Evolutionary conservation across 2,113 vertebrate species (phyloP), one percentile per base, ranked within the genome.

Genomic region (Campylorhamphus procurvoides): DNA sequence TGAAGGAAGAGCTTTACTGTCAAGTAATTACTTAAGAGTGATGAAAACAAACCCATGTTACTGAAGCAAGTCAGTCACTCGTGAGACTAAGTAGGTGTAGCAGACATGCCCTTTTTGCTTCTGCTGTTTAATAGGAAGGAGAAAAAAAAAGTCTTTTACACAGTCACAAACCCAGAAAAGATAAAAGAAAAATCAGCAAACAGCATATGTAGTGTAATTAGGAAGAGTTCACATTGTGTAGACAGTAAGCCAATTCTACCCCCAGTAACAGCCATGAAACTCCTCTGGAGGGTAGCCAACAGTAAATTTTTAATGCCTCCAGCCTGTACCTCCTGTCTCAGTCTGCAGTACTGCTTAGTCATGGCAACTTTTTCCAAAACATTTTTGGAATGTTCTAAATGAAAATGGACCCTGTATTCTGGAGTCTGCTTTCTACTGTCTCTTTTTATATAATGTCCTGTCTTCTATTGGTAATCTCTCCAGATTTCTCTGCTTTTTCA

Each of bases 21-120:
- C 84, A 91, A 91, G 49, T 83, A 97, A 97, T 97, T 96, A 72
- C 84, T 93, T 91, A 79, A 81, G 79, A 91, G 84, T 95, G 66
- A 94, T 77, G 55, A 93, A 97, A 94, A 95, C 75, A 96, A 90
- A 95, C 68, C 75, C 24, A 52, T 37, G 44, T 8, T 67, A 53
- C 55, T 81, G 89, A 85, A 89, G 60, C 74, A 85, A 94, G 42
- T 85, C 89, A 94, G 77, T 87, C 87, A 77, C 78, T 94, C 3
- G 6, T 88, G 84, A 23, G 27, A 90, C 75, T 90, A 94, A 75
- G 82, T 80, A 94, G 78, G 63, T 87, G 78, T 81, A 93, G 52
- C 56, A 89, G 72, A 81, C 64, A 5, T 80, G 62, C 18, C 47
- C 44, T 56, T 58, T 90, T 84, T 93, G 31, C 52, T 74, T 92